Conservation (phyloP, 1,140 invertebrate genomes). For the Pygmarrhopalites habei region DNA sequence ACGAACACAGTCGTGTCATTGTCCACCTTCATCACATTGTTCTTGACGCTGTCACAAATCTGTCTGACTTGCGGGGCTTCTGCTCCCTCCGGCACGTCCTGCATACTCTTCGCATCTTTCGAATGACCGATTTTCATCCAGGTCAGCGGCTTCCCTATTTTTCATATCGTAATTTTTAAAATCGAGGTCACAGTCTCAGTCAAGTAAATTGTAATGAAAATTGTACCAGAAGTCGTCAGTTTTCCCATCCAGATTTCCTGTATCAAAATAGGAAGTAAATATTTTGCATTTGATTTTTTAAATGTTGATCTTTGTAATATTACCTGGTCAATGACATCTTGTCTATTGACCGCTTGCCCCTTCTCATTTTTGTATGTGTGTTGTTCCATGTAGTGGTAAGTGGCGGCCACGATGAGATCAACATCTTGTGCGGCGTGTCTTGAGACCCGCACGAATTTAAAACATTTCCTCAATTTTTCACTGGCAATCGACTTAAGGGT, state of each 20-base stretch:
- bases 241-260: background rate
- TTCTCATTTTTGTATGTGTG: background rate
- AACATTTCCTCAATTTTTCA: slow-evolving; percentile 17
- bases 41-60: background rate
- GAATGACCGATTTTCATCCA: background rate
- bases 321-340: no score
- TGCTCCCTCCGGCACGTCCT: background rate
- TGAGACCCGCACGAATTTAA: slow-evolving; percentile 18
- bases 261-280: no score
- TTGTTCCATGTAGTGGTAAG: slow-evolving; percentile 6
- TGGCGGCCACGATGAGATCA: slow-evolving; percentile 20
- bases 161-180: background rate
- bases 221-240: background rate
- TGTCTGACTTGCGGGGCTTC: background rate
- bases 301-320: no score
- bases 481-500: background rate
- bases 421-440: background rate
- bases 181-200: no score
- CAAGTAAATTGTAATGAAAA: no score
- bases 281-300: no score
- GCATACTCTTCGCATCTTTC: background rate
- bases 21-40: background rate
- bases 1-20: no score
- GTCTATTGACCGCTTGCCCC: no score
- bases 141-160: background rate